These are phyloP conservation scores for Harpegnathos saltator DNA, from an alignment of 1,140 invertebrate genomes.

Conservation along the genomic window DNA sequence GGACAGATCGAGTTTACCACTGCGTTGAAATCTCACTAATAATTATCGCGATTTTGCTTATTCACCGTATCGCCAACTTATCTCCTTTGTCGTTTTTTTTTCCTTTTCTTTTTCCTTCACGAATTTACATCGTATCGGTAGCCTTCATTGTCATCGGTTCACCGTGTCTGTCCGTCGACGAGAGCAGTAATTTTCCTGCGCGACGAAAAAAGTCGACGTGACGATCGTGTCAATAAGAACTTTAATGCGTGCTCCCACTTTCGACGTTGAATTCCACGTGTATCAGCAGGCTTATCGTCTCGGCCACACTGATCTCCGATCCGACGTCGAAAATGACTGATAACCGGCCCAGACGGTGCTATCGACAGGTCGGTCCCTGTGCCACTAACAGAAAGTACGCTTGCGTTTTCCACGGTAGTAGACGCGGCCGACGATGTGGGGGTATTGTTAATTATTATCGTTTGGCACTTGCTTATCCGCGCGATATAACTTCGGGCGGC, in stretches of 20 bases:
- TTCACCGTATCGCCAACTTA: no score
- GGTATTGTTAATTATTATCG: constrained; percentile 82
- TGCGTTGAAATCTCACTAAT: neutral
- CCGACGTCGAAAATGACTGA: constrained; percentile 1
- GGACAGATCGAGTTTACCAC: neutral
- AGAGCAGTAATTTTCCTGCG: neutral
- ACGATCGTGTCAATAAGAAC: constrained; percentile 20
- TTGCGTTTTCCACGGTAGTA: constrained; percentile 69
- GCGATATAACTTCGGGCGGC: constrained; percentile 62
- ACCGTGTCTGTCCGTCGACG: neutral
- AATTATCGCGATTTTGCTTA: neutral
- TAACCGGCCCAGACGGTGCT: constrained; percentile 59
- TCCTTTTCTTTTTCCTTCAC: neutral
- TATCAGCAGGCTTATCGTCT: constrained; percentile 12
- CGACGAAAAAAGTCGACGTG: neutral
- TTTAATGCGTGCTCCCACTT: neutral
- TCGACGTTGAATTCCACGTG: constrained; percentile 18
- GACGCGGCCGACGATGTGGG: constrained; percentile 60
- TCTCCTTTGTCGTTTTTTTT: neutral
- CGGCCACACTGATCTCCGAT: neutral
- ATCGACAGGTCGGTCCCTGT: constrained; percentile 75
- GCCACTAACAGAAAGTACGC: constrained; percentile 77
- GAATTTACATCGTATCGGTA: neutral
- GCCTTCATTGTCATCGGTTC: constrained; percentile 8
- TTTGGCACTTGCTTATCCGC: constrained; percentile 78